Base-by-base conservation (phyloP, 2,888 invertebrate genomes). In the Troides helena region DNA sequence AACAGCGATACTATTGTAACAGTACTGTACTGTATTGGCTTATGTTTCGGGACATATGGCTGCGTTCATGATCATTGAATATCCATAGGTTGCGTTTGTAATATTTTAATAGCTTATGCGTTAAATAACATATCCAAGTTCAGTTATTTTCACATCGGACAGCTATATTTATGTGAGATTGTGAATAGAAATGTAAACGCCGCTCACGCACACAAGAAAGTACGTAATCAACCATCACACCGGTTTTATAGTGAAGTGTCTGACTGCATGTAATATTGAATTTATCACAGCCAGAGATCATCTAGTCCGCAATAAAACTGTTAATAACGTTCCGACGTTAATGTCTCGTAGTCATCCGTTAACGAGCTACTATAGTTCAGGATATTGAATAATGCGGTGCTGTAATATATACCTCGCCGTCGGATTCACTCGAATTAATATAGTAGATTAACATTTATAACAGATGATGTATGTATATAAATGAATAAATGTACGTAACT, bases 371-470 rank as follows among this genome's bases (percentile, higher is more conserved):
- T 12, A 62, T 39, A 39, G 56, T 62, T 30, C 58, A 63, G 59
- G 56, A 62, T 62, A 64, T 68, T 68, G 68, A 68, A 68, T 64
- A 63, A 68, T 59, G 50, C 50, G 68, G 23, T 58, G 50, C 59
- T 64, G 21, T 64, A 50, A 50, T 25, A 30, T 25, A 3, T 30
- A 39, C 62, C 61, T 30, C 68, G 36, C 46, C 59, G 25, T 58
- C 58, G 59, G 53, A 68, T 64, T 64, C 68, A 68, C 59, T 68
- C 50, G 63, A 63, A 59, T 64, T 64, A 68, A 68, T 68, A 68
- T 68, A 59, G 68, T 25, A 17, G 53, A 69, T 65, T 64, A 25
- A 36, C 62, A 50, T 58, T 57, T 65, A 59, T 46, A 43, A 23
- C 56, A 30, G 46, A 53, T 65, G 61, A 65, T 43, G 30, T 57